Evolutionary conservation across 2,113 vertebrate species (phyloP).

Genomic region (Martes martes): DNA sequence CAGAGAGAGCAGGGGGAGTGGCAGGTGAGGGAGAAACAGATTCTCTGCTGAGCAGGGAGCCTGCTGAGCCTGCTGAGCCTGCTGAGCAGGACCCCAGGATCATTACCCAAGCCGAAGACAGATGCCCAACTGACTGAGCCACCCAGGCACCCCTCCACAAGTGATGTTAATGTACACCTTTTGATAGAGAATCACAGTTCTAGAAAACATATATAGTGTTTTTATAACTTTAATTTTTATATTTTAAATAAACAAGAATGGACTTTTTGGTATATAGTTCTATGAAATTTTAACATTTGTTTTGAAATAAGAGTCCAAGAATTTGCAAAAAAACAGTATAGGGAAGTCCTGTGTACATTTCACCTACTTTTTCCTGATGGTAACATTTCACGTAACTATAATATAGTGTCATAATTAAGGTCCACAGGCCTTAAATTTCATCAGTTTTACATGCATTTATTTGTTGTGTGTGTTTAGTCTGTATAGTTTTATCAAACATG

Average conservation of each 20-base stretch:
- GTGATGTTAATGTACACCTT: not conserved
- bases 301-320: not conserved
- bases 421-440: not conserved
- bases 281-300: not conserved
- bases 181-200: not conserved
- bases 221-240: not conserved
- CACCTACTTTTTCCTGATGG: not conserved
- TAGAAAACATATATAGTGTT: not conserved
- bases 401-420: not conserved
- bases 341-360: not conserved
- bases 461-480: not conserved
- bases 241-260: not conserved
- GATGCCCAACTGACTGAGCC: no score
- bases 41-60: no score
- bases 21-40: no score
- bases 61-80: no score
- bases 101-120: no score
- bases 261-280: not conserved
- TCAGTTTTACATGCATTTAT: not conserved
- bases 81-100: no score
- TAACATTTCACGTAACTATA: not conserved
- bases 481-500: not conserved
- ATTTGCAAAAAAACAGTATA: not conserved
- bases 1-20: no score
- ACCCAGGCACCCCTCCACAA: not conserved